phyloP scores from a whole-genome alignment of 2,888 invertebrate genomes.

The Heliconius erato region DNA sequence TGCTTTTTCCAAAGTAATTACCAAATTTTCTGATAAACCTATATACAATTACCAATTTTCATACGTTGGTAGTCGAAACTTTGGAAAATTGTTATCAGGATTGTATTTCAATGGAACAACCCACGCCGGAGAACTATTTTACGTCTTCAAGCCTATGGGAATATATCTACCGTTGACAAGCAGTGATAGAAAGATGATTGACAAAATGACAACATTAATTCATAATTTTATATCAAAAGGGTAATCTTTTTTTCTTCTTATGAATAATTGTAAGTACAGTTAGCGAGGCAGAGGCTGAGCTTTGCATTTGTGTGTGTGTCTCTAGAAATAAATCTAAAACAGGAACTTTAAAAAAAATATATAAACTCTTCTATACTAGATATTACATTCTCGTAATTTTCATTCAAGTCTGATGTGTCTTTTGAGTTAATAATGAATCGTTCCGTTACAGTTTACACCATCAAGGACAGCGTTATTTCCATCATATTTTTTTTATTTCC shows the following conservation, averaged over 20 bases:
- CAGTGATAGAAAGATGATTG: constrained; percentile 66
- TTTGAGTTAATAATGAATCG: no score
- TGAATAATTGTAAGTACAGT: no score
- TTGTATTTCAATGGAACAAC: constrained; percentile 63
- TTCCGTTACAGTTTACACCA: no score
- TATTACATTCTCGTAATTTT: no score
- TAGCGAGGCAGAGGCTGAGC: no score
- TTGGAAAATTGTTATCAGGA: constrained; percentile 66
- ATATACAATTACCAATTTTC: constrained; percentile 75
- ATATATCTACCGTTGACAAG: constrained; percentile 59
- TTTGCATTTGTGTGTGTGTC: no score
- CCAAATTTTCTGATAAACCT: constrained; percentile 63
- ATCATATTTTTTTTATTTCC: no score
- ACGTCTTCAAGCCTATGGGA: constrained; percentile 75
- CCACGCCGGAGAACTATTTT: constrained; percentile 78
- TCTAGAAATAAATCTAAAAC: no score
- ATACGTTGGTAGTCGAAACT: constrained; percentile 73
- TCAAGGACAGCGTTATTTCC: no score
- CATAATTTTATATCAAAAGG: constrained; percentile 78
- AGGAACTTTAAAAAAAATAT: no score
- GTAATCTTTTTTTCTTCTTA: constrained; percentile 56
- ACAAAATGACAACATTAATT: constrained; percentile 71
- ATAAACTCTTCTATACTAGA: no score
- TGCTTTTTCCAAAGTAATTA: constrained; percentile 68
- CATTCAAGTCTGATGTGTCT: no score